Percentiles rank a stretch among this genome's conserved stretches.
Evolutionary conservation across 1,140 invertebrate species (phyloP).

Genomic region (Scaptomyza pallida): DNA sequence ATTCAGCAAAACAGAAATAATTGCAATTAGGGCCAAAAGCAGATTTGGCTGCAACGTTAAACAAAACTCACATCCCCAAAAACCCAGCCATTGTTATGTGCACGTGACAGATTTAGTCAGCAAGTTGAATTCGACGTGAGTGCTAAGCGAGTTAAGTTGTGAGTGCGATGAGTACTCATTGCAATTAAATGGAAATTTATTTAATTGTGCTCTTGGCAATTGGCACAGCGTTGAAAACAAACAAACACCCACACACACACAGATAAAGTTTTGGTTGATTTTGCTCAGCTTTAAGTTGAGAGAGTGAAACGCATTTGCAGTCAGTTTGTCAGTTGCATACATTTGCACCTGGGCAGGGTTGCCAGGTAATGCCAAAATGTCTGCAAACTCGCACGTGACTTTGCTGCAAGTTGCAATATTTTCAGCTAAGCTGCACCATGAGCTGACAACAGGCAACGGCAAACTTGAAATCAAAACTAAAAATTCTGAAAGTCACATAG

Average conservation of each 20-base stretch:
- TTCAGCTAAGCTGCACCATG: conserved; percentile 58
- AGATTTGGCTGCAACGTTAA: background rate
- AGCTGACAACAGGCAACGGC: conserved; percentile 59
- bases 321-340: conserved; percentile 34
- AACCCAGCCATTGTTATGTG: conserved; percentile 27
- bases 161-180: conserved; percentile 19
- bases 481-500: conserved; percentile 81
- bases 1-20: conserved; percentile 35
- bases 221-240: background rate
- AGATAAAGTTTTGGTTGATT: background rate
- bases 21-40: conserved; percentile 26
- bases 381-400: conserved; percentile 80
- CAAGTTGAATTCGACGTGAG: conserved; percentile 22
- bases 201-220: conserved; percentile 35
- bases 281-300: conserved; percentile 27
- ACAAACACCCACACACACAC: background rate
- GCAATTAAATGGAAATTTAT: conserved; percentile 47
- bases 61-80: conserved; percentile 3
- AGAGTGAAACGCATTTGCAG: conserved; percentile 2
- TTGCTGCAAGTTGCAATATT: conserved; percentile 76
- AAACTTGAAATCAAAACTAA: conserved; percentile 79
- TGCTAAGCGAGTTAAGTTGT: conserved; percentile 13
- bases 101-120: conserved; percentile 44
- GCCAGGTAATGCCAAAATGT: conserved; percentile 59
- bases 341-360: conserved; percentile 31